Percentiles rank a stretch among this genome's conserved stretches.
phyloP scores from a whole-genome alignment of 1,140 invertebrate genomes.

The Cydia splendana region DNA sequence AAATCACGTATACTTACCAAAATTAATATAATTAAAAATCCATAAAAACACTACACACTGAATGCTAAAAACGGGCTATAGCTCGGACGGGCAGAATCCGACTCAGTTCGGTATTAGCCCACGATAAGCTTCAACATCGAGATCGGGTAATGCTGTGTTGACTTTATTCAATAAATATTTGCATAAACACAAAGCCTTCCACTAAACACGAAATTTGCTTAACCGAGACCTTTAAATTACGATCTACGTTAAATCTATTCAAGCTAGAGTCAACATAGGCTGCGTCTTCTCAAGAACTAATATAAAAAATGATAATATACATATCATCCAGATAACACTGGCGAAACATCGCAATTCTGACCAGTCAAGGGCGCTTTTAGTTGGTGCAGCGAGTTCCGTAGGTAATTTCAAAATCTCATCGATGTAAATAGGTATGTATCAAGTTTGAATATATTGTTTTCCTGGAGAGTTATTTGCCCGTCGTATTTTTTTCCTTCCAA shows the following conservation, averaged over 20 bases:
- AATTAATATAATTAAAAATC: not conserved
- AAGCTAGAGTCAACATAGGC: not conserved
- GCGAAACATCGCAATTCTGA: conserved; percentile 10
- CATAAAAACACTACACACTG: not conserved
- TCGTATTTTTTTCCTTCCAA: too few species aligned
- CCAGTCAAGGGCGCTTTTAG: not conserved
- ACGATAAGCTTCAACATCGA: not conserved
- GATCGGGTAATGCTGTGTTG: not conserved
- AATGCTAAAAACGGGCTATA: conserved; percentile 10
- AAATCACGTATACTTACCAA: not conserved
- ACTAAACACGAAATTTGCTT: not conserved
- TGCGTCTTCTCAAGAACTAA: not conserved
- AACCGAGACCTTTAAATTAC: not conserved
- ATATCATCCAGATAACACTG: not conserved
- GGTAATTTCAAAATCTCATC: not conserved
- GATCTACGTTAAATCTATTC: not conserved
- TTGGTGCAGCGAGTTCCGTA: not conserved
- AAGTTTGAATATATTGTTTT: too few species aligned
- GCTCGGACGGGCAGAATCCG: not conserved
- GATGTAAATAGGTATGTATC: too few species aligned
- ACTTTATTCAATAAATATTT: conserved; percentile 23
- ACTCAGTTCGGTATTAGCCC: not conserved
- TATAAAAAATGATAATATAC: not conserved
- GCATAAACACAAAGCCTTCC: not conserved
- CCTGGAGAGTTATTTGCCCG: too few species aligned